Conservation (phyloP, 2,113 vertebrate species). For the Atractosteus spatula region DNA sequence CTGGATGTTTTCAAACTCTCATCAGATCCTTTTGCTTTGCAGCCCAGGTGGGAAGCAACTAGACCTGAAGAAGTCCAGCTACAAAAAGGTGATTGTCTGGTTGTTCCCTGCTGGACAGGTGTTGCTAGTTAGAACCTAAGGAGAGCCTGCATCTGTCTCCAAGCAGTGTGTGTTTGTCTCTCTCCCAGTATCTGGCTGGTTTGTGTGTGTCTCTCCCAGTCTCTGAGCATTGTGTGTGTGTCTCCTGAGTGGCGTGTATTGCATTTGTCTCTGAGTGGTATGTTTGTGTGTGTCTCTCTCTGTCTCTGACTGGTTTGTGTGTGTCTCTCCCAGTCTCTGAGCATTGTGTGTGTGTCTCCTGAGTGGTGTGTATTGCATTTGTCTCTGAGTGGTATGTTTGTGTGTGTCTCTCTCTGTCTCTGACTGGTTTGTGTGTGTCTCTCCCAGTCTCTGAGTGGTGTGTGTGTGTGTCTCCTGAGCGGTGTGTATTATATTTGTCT, state of each 20-base stretch:
- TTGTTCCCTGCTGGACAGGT: not conserved
- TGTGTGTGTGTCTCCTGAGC: too few species aligned
- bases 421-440: not conserved
- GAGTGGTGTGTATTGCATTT: too few species aligned
- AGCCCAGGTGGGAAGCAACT: constrained; percentile 86
- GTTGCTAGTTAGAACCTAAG: too few species aligned
- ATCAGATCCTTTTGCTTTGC: constrained; percentile 23
- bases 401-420: not conserved
- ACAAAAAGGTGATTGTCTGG: constrained; percentile 80
- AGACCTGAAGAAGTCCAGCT: constrained; percentile 95
- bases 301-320: not conserved
- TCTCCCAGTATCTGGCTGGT: not conserved
- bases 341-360: too few species aligned
- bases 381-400: too few species aligned
- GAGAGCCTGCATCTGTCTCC: not conserved
- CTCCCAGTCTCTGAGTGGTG: not conserved
- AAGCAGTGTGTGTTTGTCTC: not conserved
- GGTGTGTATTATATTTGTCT: too few species aligned
- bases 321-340: not conserved
- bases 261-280: too few species aligned
- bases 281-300: not conserved
- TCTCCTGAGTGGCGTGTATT: too few species aligned
- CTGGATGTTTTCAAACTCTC: too few species aligned
- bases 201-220: not conserved
- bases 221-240: not conserved